phyloP scores from a whole-genome alignment of 35 echinoderm and acorn worm genomes.

The Ptychodera flava region DNA sequence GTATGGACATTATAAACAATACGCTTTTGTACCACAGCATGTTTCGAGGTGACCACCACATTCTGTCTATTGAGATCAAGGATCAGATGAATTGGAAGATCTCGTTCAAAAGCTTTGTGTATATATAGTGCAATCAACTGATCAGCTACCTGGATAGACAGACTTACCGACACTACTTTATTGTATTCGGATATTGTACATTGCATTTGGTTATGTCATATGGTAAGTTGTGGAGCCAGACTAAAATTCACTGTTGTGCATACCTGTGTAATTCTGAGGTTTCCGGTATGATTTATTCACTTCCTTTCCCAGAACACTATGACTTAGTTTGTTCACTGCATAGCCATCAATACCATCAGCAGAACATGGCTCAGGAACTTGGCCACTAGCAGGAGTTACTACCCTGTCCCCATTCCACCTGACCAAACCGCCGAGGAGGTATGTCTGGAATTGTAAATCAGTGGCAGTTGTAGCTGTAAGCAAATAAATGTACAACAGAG shows the following conservation, averaged over 20 bases:
- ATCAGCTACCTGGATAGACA: too few relatives aligned
- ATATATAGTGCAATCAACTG: too few relatives aligned
- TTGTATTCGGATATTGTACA: too few relatives aligned
- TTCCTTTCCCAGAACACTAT: constrained; percentile 23
- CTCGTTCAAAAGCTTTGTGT: too few relatives aligned
- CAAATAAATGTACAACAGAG: not conserved
- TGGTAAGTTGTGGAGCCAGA: too few relatives aligned
- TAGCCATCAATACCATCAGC: constrained; percentile 4
- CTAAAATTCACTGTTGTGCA: too few relatives aligned
- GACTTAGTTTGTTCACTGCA: constrained; percentile 2
- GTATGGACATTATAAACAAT: not conserved
- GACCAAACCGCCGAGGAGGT: constrained; percentile 39
- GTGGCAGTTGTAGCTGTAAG: constrained; percentile 38
- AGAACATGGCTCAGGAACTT: not conserved
- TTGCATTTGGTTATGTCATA: too few relatives aligned
- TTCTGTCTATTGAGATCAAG: not conserved
- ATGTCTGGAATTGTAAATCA: constrained; percentile 53
- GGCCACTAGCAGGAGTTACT: not conserved
- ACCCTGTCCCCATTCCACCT: constrained; percentile 41
- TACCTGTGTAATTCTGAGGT: constrained; percentile 18
- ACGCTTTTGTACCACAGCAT: too few relatives aligned
- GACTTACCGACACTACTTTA: too few relatives aligned
- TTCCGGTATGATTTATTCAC: constrained; percentile 6
- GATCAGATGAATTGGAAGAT: not conserved
- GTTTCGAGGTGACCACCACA: too few relatives aligned